Evolutionary conservation across 2,113 vertebrate species (phyloP), one percentile per base, ranked within the genome.

Genomic region (Thomomys bottae): DNA sequence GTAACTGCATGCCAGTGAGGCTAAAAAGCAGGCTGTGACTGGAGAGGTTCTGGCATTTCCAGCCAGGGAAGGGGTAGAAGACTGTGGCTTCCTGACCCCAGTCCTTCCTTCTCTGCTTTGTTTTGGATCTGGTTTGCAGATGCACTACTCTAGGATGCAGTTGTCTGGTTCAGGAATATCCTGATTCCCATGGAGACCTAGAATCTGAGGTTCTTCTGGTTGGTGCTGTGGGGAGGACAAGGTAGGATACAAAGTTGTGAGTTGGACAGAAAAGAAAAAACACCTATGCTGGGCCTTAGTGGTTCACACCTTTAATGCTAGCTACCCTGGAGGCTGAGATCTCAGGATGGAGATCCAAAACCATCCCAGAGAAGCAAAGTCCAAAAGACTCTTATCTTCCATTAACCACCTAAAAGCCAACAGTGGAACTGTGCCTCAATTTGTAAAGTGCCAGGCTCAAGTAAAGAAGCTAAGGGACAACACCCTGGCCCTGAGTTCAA

Each of bases 1-100:
- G 42, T 75, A 23, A 97, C 95, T 8, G 76, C 49, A 92, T 96
- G 84, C 66, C 64, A 45, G 8, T 6, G 77, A 40, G 45, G 88
- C 49, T 54, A 17, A 91, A 87, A 36, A 94, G 93, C 8, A 6
- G 77, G 32, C 77, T 54, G 73, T 34, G 72, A 0, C 0, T n/a
- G 45, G 42, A 73, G 64, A 66, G 64, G 4, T 82, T 75, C 54
- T 7, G 71, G 30, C 20, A 0, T 32, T 77, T 84, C 67, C 88
- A 79, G 89, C 26, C 10, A 12, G 67, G 34, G 11, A 80, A 0
- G 5, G 32, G 80, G 26, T 2, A 34, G 68, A 36, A 3, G 68
- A n/a, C 0, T 0, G 18, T 73, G 11, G n/a, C 80, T 76, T 64
- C 23, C 18, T 63, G 38, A 38, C 45, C 61, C 12, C 67, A 54